Conservation (phyloP, 2,113 vertebrate genomes). For the Xiphorhynchus elegans region DNA sequence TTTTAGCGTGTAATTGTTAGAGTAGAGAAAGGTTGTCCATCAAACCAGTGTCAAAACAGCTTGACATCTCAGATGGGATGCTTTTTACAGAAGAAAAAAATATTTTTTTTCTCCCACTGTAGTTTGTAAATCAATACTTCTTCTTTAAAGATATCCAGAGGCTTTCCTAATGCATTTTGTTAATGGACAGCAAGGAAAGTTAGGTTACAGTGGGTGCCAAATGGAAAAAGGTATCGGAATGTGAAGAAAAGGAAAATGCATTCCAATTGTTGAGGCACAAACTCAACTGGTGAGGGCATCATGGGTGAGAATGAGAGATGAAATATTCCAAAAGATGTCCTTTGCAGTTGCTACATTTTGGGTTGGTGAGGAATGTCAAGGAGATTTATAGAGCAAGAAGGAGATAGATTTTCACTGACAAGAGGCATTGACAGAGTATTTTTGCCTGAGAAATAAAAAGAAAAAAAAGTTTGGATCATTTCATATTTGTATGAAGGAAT, state of each 20-base stretch:
- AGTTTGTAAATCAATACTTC: background rate
- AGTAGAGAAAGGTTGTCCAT: background rate
- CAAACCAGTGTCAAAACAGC: background rate
- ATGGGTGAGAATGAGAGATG: background rate
- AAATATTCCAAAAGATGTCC: background rate
- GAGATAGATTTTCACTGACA: background rate
- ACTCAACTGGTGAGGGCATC: background rate
- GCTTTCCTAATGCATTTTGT: background rate
- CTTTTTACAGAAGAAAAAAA: background rate
- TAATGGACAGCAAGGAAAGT: background rate
- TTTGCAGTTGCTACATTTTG: background rate
- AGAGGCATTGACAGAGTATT: background rate
- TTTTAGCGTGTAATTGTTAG: slow-evolving; percentile 13
- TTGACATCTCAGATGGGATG: background rate
- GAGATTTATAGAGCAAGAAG: background rate
- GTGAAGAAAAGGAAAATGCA: background rate
- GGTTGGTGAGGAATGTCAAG: background rate
- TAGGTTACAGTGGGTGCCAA: background rate
- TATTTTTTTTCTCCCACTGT: background rate
- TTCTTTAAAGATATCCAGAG: background rate
- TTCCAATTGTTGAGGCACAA: background rate
- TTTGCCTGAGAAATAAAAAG: background rate
- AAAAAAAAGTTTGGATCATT: background rate
- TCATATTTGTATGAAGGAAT: background rate
- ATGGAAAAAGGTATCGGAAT: background rate